Conservation (phyloP, 2,888 invertebrate species). For the Strigamia crassipes region DNA sequence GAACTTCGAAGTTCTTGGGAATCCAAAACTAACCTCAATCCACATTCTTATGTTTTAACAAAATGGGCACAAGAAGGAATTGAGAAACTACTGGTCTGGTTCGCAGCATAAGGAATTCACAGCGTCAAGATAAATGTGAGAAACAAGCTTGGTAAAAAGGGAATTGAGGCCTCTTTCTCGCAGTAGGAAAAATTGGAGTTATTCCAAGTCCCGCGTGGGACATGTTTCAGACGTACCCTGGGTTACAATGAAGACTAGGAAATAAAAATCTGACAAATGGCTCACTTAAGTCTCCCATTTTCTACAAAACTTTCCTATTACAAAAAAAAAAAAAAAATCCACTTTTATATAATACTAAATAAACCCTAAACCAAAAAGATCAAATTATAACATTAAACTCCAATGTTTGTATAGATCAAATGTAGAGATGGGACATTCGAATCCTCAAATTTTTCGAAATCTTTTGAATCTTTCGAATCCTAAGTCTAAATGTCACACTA, state of each 20-base stretch:
- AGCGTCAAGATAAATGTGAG: background rate
- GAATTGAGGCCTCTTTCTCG: background rate
- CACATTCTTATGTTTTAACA: background rate
- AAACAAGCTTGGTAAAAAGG: background rate
- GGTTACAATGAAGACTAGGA: conserved; percentile 1
- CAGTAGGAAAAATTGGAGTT: background rate
- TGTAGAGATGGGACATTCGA: too few relatives aligned
- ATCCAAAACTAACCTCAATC: background rate
- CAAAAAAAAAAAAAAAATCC: background rate
- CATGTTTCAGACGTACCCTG: background rate
- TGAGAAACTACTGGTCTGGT: background rate
- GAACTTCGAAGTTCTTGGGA: too few relatives aligned
- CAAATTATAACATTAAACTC: too few relatives aligned
- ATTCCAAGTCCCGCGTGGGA: background rate
- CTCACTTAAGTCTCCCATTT: background rate
- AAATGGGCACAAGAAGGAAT: background rate
- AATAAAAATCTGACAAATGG: conserved; percentile 26
- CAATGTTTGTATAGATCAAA: too few relatives aligned
- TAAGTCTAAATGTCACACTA: too few relatives aligned
- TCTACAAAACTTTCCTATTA: background rate
- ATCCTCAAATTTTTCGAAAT: too few relatives aligned
- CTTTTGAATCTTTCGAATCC: too few relatives aligned
- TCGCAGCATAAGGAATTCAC: background rate
- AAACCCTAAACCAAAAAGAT: too few relatives aligned
- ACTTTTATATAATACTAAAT: background rate